Evolutionary conservation across 2,113 vertebrate species (phyloP), one percentile per base, ranked within the genome.

Genomic region (Lampris megalopsis): DNA sequence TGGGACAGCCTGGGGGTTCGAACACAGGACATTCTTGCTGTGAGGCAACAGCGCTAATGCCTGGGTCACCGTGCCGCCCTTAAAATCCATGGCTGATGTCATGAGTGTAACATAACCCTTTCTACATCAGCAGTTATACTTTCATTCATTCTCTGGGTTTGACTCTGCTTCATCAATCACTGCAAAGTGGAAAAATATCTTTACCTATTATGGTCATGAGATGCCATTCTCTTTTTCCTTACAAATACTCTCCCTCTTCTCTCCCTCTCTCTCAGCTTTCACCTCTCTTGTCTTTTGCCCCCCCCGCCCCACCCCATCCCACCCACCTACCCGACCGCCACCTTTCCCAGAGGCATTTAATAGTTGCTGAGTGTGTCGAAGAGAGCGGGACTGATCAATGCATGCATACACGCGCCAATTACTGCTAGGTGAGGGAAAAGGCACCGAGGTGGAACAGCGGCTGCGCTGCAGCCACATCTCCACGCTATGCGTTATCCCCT

Each of bases 281-380:
- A 24, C 24, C 24, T 24, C 24, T 24, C 24, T 24, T 24, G 24
- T 24, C 24, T 24, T 24, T 24, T 24, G 24, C 24, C 24, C 24
- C 24, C 24, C 24, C 24, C 24, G 24, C 24, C 24, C 24, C 24
- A 24, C 24, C 24, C 24, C 24, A 24, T 24, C 24, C 24, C 24
- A 24, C 24, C 24, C 48, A 37, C 45, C 40, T 79, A 47, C 66
- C 47, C 9, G 37, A 68, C 76, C 7, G n/a, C 77, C 50, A 2
- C 54, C 59, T 64, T 9, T 64, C 67, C n/a, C 2, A n/a, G 24
- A 79, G 9, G 71, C 79, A 65, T 61, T 10, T 72, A 7, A 53
- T 49, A 84, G 78, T 77, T 82, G 63, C 45, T 73, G 80, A 76
- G 75, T 42, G 63, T 75, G 72, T 53, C 50, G 62, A 68, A 40